Base-by-base conservation (phyloP, 2,113 vertebrate genomes). In the Sander vitreus region DNA sequence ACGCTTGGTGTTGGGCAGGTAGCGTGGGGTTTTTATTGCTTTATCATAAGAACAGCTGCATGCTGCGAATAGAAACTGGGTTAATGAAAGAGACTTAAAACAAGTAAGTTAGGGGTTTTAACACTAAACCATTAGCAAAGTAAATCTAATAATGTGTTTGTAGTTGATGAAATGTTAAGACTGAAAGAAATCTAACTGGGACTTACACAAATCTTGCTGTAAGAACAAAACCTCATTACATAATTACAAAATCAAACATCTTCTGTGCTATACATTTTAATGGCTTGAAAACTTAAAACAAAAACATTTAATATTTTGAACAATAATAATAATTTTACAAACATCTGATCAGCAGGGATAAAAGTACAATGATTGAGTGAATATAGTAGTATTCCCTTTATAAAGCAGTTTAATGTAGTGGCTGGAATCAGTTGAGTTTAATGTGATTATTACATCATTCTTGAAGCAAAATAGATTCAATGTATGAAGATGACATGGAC, bases 271-370 rank as follows among this genome's bases (percentile, higher is more conserved):
- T 27, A 19, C 51, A 59, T 63, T 93, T 92, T 92, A 93, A 80
- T 92, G 67, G 15, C n/a, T 36, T 83, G n/a, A 84, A 76, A 90
- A 79, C 47, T 21, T 54, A 19, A 83, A 83, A 76, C 80, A 78
- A 58, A 47, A 23, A 64, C 10, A 75, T 33, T 39, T 9, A 2
- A 76, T 73, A 6, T 76, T 76, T 71, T 71, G 1, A 87, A 72
- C 85, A 71, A 51, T 64, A 51, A 71, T 45, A 64, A 43, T 21
- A 21, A 67, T 64, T 76, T 74, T 66, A 78, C 72, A 86, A 63
- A 73, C 45, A 71, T 25, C 4, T 62, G 45, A 76, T 74, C 27
- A 73, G 50, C 69, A 80, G 27, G 47, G 36, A 72, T 48, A 80
- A 72, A 70, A 58, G 13, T 73, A 73, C 15, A 50, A 77, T 30